Percentiles rank a stretch among this genome's conserved stretches.
Evolutionary conservation across 2,888 invertebrate genomes (phyloP).

Genomic region (Lasiommata megera): DNA sequence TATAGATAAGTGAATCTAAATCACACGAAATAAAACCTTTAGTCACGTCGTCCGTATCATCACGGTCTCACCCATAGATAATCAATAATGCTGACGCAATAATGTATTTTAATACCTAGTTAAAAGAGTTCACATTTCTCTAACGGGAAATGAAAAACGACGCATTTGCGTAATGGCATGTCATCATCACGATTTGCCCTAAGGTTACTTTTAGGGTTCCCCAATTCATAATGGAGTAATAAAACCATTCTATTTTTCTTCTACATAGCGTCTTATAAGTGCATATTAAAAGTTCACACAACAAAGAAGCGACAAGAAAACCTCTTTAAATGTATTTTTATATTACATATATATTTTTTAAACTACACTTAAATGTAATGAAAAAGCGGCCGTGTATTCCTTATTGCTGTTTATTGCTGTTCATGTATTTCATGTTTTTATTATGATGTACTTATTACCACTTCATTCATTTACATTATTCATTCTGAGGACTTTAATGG

Average conservation of each 20-base stretch:
- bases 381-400: too few species aligned
- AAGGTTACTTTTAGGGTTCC: slow-evolving; percentile 36
- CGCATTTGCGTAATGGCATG: slow-evolving; percentile 43
- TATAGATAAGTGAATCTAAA: slow-evolving; percentile 14
- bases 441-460: too few species aligned
- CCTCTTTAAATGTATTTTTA: too few species aligned
- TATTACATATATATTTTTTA: too few species aligned
- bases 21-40: slow-evolving; percentile 10
- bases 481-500: too few species aligned
- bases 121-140: slow-evolving; percentile 13
- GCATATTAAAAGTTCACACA: too few species aligned
- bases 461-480: too few species aligned
- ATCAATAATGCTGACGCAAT: background rate
- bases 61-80: slow-evolving; percentile 5
- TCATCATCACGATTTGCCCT: slow-evolving; percentile 56
- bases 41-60: slow-evolving; percentile 22
- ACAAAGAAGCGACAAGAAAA: too few species aligned
- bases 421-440: too few species aligned
- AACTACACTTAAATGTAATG: too few species aligned
- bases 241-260: background rate
- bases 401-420: too few species aligned
- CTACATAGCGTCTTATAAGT: too few species aligned
- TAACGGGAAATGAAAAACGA: slow-evolving; percentile 17
- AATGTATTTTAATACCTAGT: background rate
- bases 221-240: background rate